Percentiles rank a stretch among this genome's conserved stretches.
Conservation (phyloP, 1,140 invertebrate species). For the Odontomachus brunneus region DNA sequence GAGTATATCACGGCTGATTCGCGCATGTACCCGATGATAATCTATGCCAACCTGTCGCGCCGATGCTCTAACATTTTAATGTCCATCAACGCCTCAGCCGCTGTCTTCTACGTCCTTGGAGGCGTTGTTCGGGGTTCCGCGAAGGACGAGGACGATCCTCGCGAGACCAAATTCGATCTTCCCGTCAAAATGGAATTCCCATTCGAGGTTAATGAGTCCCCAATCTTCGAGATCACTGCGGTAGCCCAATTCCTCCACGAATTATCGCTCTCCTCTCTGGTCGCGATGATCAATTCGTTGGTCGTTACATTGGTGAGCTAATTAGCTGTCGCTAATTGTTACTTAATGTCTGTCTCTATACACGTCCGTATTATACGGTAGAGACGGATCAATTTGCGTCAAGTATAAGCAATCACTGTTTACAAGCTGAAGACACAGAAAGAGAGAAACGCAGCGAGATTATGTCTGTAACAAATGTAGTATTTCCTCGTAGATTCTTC, state of each 20-base stretch:
- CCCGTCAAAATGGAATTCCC: slow-evolving; percentile 56
- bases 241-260: slow-evolving; percentile 36
- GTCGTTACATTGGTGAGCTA: slow-evolving; percentile 38
- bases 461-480: not conserved
- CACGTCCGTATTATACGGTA: not conserved
- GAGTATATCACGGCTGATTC: not conserved
- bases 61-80: slow-evolving; percentile 48
- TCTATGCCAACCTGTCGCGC: slow-evolving; percentile 6
- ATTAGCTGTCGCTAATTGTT: not conserved
- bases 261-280: not conserved
- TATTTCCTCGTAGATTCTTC: slow-evolving; percentile 19
- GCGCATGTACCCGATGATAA: slow-evolving; percentile 4
- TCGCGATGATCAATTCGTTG: slow-evolving; percentile 21
- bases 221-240: slow-evolving; percentile 30
- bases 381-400: not conserved
- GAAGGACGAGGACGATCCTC: not conserved
- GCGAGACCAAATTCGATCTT: slow-evolving; percentile 17
- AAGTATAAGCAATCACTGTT: too few relatives aligned
- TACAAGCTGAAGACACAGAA: too few relatives aligned
- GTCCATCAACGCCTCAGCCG: not conserved
- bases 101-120: not conserved
- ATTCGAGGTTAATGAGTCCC: slow-evolving; percentile 12
- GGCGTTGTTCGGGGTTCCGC: not conserved
- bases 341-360: not conserved
- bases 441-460: too few relatives aligned